Conservation (phyloP, 2,113 vertebrate genomes). For the Colistium nudipinnis region DNA sequence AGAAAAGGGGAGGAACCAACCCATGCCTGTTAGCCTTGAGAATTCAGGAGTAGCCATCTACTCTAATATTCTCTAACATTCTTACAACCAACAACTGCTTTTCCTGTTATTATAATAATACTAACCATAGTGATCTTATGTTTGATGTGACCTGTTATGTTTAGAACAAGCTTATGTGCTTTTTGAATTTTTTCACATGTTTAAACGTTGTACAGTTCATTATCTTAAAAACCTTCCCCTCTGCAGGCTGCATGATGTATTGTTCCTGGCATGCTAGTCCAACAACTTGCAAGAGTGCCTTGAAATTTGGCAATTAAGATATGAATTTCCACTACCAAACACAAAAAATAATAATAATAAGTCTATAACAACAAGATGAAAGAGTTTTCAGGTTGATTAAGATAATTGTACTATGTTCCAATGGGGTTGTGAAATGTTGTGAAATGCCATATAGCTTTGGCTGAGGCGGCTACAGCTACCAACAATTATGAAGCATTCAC, state of each 20-base stretch:
- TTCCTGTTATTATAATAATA: too few species aligned
- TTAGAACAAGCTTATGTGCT: conserved; percentile 30
- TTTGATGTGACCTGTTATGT: too few species aligned
- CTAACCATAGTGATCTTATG: too few species aligned
- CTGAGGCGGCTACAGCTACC: too few species aligned
- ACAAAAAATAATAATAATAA: conserved; percentile 1
- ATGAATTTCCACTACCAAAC: conserved; percentile 8
- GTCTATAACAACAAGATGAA: conserved; percentile 7
- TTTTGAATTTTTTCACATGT: neutral
- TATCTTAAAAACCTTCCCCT: conserved; percentile 36
- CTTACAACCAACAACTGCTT: too few species aligned
- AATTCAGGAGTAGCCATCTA: too few species aligned
- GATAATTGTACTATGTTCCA: conserved; percentile 32
- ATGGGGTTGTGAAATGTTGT: conserved; percentile 23
- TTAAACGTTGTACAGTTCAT: too few species aligned
- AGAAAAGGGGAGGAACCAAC: too few species aligned
- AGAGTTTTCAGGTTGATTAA: conserved; percentile 37
- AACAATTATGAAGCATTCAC: too few species aligned
- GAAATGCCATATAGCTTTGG: too few species aligned
- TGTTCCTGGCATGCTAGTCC: neutral
- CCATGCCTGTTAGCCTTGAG: too few species aligned
- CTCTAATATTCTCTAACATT: too few species aligned
- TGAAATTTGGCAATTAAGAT: neutral
- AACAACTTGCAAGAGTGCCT: conserved; percentile 15
- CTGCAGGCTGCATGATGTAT: conserved; percentile 11